Conservation (phyloP, 2,888 invertebrate species). For the Rugalucina vietnamica region DNA sequence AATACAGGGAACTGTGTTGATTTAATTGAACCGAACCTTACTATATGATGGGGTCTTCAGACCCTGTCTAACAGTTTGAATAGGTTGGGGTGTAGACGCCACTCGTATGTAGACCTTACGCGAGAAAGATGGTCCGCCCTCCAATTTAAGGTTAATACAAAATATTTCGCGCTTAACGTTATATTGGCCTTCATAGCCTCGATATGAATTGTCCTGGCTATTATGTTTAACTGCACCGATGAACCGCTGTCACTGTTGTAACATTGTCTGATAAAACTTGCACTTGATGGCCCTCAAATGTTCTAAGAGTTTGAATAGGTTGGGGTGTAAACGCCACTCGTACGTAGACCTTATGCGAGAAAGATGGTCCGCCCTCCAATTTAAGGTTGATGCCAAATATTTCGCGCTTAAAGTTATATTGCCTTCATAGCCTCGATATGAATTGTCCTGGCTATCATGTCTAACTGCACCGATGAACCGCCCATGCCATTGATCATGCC, state of each 20-base stretch:
- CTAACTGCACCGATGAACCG: neutral
- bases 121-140: constrained; percentile 15
- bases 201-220: neutral
- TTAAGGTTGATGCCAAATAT: neutral
- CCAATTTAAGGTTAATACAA: neutral
- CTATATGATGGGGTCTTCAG: constrained; percentile 15
- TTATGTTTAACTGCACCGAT: neutral
- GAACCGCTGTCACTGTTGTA: neutral
- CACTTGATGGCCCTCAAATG: constrained; percentile 19
- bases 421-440: no score
- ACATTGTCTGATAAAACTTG: no score
- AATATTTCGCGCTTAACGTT: neutral
- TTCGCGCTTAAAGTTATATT: neutral
- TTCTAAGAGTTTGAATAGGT: constrained; percentile 1
- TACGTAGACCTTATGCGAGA: neutral
- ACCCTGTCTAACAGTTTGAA: constrained; percentile 11
- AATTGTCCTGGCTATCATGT: no score
- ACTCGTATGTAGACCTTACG: no score
- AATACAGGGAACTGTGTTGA: neutral
- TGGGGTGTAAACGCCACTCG: constrained; percentile 13
- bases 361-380: neutral
- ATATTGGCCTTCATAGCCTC: neutral
- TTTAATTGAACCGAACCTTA: constrained; percentile 18
- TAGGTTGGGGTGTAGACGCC: no score
- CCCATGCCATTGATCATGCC: neutral